phyloP scores from a whole-genome alignment of 2,113 vertebrate genomes.

The Holacanthus passer region DNA sequence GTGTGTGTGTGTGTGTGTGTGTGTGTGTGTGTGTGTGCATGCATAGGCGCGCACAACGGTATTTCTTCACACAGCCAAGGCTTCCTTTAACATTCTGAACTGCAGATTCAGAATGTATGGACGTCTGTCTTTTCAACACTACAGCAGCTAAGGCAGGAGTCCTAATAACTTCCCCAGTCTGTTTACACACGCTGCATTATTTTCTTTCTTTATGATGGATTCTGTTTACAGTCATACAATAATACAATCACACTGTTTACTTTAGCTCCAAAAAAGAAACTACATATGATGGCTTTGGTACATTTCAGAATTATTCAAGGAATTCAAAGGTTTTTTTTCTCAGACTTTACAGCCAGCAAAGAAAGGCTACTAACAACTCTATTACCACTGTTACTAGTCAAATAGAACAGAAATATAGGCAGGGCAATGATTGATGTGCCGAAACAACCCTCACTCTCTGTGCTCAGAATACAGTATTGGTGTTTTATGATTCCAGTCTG shows the following conservation, averaged over 20 bases:
- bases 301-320: background rate
- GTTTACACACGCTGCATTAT: slow-evolving; percentile 4
- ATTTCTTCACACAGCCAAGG: slow-evolving; percentile 38
- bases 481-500: slow-evolving; percentile 25
- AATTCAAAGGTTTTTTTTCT: background rate
- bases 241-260: slow-evolving; percentile 9
- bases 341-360: background rate
- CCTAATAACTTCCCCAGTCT: slow-evolving; percentile 16
- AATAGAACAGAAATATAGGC: background rate
- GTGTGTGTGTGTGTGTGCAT: slow-evolving; percentile 15
- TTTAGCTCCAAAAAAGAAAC: slow-evolving; percentile 2
- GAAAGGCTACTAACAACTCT: background rate
- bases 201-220: slow-evolving; percentile 30
- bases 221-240: slow-evolving; percentile 15
- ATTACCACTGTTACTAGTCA: background rate
- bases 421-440: background rate
- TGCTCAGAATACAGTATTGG: background rate
- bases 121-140: slow-evolving; percentile 41
- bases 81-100: slow-evolving; percentile 45
- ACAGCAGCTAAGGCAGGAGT: background rate
- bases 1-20: background rate
- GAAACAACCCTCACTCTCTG: background rate
- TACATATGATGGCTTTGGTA: background rate
- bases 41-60: background rate
- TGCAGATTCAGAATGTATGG: slow-evolving; percentile 41